phyloP scores from a whole-genome alignment of 1,140 invertebrate species.

The Cepaea nemoralis region DNA sequence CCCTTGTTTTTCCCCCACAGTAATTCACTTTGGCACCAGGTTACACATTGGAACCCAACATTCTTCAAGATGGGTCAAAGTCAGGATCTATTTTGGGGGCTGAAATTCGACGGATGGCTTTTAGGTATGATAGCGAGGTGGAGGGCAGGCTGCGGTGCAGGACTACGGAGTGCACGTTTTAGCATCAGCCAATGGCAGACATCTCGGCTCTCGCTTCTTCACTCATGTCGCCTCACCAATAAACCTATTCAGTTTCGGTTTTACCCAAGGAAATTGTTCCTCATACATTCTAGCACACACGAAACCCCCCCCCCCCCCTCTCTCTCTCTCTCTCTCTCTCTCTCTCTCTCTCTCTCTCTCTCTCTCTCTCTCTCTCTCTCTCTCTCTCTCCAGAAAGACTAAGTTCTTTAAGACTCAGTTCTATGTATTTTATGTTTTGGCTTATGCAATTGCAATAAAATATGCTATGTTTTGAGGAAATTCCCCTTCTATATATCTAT shows the following conservation, averaged over 20 bases:
- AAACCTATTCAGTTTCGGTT: slow-evolving; percentile 35
- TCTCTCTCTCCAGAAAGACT: not conserved
- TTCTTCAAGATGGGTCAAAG: slow-evolving; percentile 39
- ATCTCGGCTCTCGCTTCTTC: not conserved
- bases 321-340: slow-evolving; percentile 3
- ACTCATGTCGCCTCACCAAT: slow-evolving; percentile 23
- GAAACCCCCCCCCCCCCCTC: not conserved
- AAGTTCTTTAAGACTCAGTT: no score
- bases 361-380: slow-evolving; percentile 4
- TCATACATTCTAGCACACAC: no score
- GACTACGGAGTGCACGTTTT: slow-evolving; percentile 26
- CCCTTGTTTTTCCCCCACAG: not conserved
- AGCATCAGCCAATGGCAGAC: slow-evolving; percentile 30
- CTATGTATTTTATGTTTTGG: no score
- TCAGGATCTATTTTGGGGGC: slow-evolving; percentile 35
- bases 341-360: not conserved
- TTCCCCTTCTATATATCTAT: no score
- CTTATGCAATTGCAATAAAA: no score
- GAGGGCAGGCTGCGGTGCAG: not conserved
- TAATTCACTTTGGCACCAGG: slow-evolving; percentile 32
- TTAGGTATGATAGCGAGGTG: slow-evolving; percentile 12
- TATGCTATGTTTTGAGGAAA: no score
- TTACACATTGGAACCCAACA: slow-evolving; percentile 38
- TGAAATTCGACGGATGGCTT: slow-evolving; percentile 40
- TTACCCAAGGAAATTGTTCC: slow-evolving; percentile 22